Evolutionary conservation across 2,888 invertebrate genomes (phyloP), one percentile per base, ranked within the genome.

Genomic region (Stenolophus ochropezus): DNA sequence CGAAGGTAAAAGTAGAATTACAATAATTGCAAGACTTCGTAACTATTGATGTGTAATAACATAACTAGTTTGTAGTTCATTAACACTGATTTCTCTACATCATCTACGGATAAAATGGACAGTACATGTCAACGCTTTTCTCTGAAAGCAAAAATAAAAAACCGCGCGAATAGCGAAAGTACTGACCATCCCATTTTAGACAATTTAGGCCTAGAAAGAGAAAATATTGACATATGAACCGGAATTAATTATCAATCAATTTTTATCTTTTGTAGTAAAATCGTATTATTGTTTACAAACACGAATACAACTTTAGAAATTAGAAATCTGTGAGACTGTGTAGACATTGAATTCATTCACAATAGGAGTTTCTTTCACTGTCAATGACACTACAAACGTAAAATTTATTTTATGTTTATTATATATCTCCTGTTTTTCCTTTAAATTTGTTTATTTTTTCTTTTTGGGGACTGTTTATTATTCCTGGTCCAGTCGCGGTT

Each of bases 321-420:
- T 58, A 58, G 58, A 58, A 58, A 58, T 20, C 23, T 58, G 33
- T 8, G 33, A 42, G 18, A 4, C 23, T 58, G 33, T 8, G 33
- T 11, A 42, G 33, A 42, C 33, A 58, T 58, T 58, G 58, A 58
- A 58, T 16, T 58, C 21, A 21, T 58, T 23, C n/a, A 21, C 58
- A 58, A 16, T 58, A 21, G 21, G 58, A 20, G 18, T 58, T 58
- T 58, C 58, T 58, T 58, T 58, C 58, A 58, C 58, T 58, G 58
- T 58, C 58, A 58, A 58, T 58, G 58, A 58, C 58, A 58, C 8
- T 21, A 23, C 56, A 18, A 53, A 58, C 6, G 58, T 20, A 58
- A 18, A 58, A 18, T 58, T 20, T 58, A 20, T 58, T n/a, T n/a
- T n/a, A n/a, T n/a, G n/a, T n/a, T n/a, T n/a, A n/a, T n/a, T n/a